These are phyloP conservation scores for Neodiprion fabricii DNA, from an alignment of 1,140 invertebrate genomes.

Conservation along the genomic window DNA sequence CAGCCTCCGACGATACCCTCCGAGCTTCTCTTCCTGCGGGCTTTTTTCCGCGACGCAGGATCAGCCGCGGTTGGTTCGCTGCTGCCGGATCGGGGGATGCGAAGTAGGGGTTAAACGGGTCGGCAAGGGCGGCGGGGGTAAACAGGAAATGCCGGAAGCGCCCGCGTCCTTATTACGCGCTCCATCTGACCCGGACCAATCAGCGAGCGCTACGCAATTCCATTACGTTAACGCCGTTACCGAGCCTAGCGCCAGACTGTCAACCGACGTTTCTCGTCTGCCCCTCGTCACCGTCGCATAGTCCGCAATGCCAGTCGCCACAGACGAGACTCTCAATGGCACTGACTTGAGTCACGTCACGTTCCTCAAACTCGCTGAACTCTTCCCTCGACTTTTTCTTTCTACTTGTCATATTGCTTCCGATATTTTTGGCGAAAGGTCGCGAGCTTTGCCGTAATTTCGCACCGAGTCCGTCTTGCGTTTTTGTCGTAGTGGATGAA, in stretches of 20 bases:
- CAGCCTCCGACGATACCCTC: background rate
- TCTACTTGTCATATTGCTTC: too few species aligned
- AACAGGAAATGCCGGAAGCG: background rate
- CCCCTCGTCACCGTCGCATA: too few species aligned
- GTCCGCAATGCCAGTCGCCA: too few species aligned
- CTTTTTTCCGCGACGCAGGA: background rate
- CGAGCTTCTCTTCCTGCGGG: background rate
- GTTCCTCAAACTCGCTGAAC: too few species aligned
- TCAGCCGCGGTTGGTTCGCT: background rate
- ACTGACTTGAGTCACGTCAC: too few species aligned
- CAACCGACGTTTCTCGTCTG: background rate
- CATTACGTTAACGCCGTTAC: constrained; percentile 4
- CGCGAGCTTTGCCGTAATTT: too few species aligned
- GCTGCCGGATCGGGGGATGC: background rate
- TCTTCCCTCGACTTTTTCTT: too few species aligned
- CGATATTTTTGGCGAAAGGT: too few species aligned
- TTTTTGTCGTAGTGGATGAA: too few species aligned
- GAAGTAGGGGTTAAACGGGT: too few species aligned
- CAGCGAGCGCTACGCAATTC: constrained; percentile 4
- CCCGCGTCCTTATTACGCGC: background rate
- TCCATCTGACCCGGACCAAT: constrained; percentile 4
- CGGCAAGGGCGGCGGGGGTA: background rate
- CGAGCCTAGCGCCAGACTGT: background rate
- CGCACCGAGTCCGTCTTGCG: too few species aligned
- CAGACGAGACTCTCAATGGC: too few species aligned